Conservation (phyloP, 1,140 invertebrate species). For the Bombus pascuorum region DNA sequence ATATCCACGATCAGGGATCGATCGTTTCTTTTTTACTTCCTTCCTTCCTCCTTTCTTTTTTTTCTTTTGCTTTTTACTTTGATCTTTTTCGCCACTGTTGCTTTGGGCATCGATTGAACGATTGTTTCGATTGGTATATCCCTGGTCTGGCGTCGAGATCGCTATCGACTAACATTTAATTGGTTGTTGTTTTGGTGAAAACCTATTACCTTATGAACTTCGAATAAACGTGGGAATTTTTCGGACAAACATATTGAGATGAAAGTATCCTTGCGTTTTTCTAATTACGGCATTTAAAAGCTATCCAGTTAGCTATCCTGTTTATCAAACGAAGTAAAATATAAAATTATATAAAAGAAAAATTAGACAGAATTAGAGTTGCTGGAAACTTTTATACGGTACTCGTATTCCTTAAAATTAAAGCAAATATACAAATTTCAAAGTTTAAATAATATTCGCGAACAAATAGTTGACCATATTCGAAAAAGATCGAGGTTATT, state of each 20-base stretch:
- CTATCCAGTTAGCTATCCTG: too few relatives aligned
- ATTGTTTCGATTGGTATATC: neutral
- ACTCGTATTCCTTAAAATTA: neutral
- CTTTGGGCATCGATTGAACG: neutral
- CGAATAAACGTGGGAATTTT: neutral
- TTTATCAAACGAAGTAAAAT: too few relatives aligned
- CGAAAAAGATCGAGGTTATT: conserved; percentile 26
- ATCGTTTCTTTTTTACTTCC: conserved; percentile 4
- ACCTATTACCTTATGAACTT: neutral
- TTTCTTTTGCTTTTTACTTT: neutral
- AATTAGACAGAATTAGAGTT: too few relatives aligned
- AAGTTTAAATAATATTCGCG: neutral
- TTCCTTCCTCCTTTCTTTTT: neutral
- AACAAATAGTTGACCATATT: neutral
- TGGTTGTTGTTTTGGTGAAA: neutral
- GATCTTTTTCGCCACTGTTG: neutral
- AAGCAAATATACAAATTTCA: neutral
- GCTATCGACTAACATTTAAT: neutral
- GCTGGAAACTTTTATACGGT: neutral
- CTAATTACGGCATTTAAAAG: too few relatives aligned
- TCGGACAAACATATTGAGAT: too few relatives aligned
- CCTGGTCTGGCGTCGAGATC: too few relatives aligned
- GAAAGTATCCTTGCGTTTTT: too few relatives aligned
- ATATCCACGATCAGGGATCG: conserved; percentile 47
- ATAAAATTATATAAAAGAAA: too few relatives aligned